phyloP scores from a whole-genome alignment of 2,113 vertebrate species.

The Serinus canaria region DNA sequence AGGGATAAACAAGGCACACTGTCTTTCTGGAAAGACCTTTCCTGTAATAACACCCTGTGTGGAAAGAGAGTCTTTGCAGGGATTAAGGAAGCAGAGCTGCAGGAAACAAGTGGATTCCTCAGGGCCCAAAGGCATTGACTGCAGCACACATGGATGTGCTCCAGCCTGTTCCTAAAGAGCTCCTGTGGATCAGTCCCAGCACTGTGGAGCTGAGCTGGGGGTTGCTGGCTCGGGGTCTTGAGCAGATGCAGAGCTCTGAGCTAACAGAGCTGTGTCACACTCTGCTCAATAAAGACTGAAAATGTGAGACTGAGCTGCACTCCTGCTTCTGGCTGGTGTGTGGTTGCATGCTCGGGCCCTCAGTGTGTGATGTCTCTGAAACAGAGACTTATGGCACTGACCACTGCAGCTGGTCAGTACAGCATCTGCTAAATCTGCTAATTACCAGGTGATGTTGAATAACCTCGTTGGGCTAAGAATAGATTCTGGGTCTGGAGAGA shows the following conservation, averaged over 20 bases:
- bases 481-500: neutral
- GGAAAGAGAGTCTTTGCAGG: neutral
- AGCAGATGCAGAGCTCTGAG: neutral
- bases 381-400: neutral
- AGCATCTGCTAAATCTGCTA: neutral
- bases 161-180: neutral
- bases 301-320: neutral
- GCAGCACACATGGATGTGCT: rapidly evolving
- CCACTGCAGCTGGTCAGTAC: neutral
- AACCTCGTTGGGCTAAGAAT: neutral
- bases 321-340: neutral
- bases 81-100: neutral
- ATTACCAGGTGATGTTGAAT: neutral
- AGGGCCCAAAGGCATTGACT: neutral
- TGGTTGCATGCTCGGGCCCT: neutral
- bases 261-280: neutral
- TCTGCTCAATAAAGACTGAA: neutral
- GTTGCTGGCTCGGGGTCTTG: rapidly evolving
- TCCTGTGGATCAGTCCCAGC: neutral
- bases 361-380: neutral
- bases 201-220: neutral
- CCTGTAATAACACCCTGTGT: neutral
- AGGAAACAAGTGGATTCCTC: neutral
- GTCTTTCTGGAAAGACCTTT: neutral
- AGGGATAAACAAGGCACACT: neutral